Evolutionary conservation across 2,888 invertebrate genomes (phyloP), one percentile per base, ranked within the genome.

Genomic region (Napeogenes sylphis): DNA sequence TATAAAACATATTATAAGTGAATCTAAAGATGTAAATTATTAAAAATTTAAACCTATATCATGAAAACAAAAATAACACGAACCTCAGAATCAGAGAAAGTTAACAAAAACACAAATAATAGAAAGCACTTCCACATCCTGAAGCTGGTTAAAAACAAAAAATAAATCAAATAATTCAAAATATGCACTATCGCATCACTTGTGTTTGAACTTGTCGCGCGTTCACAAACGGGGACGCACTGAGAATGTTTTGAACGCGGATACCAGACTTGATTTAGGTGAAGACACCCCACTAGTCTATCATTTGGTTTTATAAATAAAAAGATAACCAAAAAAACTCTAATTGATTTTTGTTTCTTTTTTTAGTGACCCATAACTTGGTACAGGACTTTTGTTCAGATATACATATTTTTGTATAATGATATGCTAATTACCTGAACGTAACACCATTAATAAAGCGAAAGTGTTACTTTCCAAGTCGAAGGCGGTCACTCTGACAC

Each of bases 61-160:
- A 30, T 21, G 21, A 14, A 21, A 51, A 51, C 21, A 38, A 56
- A 45, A 56, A 53, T 45, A 14, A 32, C n/a, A 83, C 87, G 69
- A 77, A 89, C 88, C 87, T 86, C 79, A 53, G 82, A 77, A 73
- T 70, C 74, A 78, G 83, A 81, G 81, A 85, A 85, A 84, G 84
- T 82, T 71, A 81, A 72, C 72, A 83, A 79, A 72, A 81, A 67
- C 82, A 88, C 80, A 69, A 89, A 79, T 74, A 84, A 73, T 70
- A 82, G 79, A 75, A 78, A 75, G 73, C 83, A 84, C 84, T 84
- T 85, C 81, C 83, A 85, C 89, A 89, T 90, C 72, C 72, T 83
- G 78, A 70, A 68, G 73, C 69, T 78, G 74, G 69, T 76, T 74
- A 66, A 70, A 70, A 71, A 73, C 76, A 71, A 72, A 71, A 72